Percentiles rank a stretch among this genome's conserved stretches.
These are phyloP conservation scores for Zoanthus solanderi DNA, from an alignment of 92 coral and sea anemone genomes.

Conservation along the genomic window DNA sequence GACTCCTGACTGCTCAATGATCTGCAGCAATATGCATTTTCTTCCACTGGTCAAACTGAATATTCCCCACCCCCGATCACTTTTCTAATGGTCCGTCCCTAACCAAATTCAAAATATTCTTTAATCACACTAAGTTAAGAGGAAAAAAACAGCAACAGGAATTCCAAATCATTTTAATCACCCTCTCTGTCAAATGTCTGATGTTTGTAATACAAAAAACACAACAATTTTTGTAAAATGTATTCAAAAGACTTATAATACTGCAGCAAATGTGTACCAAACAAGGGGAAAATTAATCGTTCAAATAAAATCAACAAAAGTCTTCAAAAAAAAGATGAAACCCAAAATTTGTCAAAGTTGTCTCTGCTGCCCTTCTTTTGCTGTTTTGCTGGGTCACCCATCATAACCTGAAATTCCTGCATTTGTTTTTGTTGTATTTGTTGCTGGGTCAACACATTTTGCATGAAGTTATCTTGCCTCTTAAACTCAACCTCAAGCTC, in stretches of 20 bases:
- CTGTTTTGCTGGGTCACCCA: conserved; percentile 18
- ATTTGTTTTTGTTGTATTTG: conserved; percentile 47
- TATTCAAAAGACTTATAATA: not conserved
- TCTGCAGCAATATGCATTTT: conserved; percentile 2
- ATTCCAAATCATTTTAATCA: conserved; percentile 1
- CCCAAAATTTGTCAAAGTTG: not conserved
- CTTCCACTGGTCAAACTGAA: not conserved
- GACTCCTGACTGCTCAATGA: not conserved
- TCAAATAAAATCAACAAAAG: not conserved
- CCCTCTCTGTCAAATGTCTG: not conserved
- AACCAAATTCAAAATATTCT: conserved; percentile 8
- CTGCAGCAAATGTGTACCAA: conserved; percentile 4
- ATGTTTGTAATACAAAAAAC: not conserved
- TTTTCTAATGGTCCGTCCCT: not conserved
- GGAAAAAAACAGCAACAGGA: conserved; percentile 1
- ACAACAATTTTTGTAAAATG: not conserved
- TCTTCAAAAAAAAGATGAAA: conserved; percentile 6
- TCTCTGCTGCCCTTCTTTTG: conserved; percentile 6
- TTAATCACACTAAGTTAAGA: conserved; percentile 17
- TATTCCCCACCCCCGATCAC: not conserved
- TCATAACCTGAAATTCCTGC: conserved; percentile 48
- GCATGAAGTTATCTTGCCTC: conserved; percentile 40
- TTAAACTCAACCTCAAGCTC: conserved; percentile 47
- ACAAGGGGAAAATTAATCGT: conserved; percentile 6
- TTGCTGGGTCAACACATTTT: conserved; percentile 28